A percentile compares a stretch with the other conserved stretches of the same genome.
Conservation (phyloP, 2,888 invertebrate genomes). For the Xestobium rufovillosum region DNA sequence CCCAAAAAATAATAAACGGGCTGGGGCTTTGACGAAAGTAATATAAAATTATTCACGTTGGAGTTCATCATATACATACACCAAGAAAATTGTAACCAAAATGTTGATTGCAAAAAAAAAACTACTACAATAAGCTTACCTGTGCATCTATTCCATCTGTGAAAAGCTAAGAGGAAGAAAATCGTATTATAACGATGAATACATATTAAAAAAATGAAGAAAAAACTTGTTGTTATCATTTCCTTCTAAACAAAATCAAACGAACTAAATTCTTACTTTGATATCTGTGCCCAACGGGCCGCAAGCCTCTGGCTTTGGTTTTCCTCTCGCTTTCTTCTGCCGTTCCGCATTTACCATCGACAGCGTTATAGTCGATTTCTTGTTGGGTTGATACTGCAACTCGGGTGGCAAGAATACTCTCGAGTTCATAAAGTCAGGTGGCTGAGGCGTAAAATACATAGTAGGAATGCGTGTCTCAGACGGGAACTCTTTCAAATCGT, state of each 20-base stretch:
- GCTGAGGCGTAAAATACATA: slow-evolving; percentile 79
- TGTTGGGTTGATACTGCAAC: slow-evolving; percentile 52
- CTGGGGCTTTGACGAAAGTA: too few species aligned
- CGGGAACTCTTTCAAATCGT: slow-evolving; percentile 85
- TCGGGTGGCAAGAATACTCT: slow-evolving; percentile 77
- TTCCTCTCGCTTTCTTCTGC: slow-evolving; percentile 43
- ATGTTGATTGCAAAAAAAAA: too few species aligned
- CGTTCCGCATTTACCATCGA: slow-evolving; percentile 42
- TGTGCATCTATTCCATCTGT: slow-evolving; percentile 51
- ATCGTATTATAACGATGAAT: too few species aligned
- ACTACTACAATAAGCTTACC: slow-evolving; percentile 55
- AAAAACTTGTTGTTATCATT: too few species aligned
- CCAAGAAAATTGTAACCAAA: too few species aligned
- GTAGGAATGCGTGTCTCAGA: slow-evolving; percentile 79
- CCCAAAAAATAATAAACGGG: too few species aligned
- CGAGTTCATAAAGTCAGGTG: slow-evolving; percentile 63
- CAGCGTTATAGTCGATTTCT: slow-evolving; percentile 41
- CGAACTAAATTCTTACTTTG: too few species aligned
- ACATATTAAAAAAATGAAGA: too few species aligned
- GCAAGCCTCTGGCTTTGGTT: slow-evolving; percentile 47
- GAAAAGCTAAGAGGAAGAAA: too few species aligned
- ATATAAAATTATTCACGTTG: too few species aligned
- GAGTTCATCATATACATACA: too few species aligned
- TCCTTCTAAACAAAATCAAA: too few species aligned
- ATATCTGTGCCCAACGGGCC: slow-evolving; percentile 54